Evolutionary conservation across 2,888 invertebrate genomes (phyloP).

Genomic region (Agrotis puta): DNA sequence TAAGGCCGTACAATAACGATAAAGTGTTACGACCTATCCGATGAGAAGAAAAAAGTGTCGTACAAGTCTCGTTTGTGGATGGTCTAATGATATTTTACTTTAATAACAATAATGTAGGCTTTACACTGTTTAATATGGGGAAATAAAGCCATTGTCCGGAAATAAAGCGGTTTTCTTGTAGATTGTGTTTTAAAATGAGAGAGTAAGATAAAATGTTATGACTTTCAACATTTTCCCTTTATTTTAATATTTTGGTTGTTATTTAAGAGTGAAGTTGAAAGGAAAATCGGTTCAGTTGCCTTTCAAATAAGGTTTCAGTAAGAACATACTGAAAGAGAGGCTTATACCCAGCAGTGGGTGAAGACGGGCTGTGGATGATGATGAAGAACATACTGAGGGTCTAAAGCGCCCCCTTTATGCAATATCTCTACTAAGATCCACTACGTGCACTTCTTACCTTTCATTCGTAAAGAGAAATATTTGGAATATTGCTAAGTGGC

Average conservation of each 20-base stretch:
- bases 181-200: slow-evolving; percentile 29
- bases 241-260: slow-evolving; percentile 10
- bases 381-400: neutral
- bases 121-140: slow-evolving; percentile 58
- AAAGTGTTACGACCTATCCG: slow-evolving; percentile 80
- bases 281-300: neutral
- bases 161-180: slow-evolving; percentile 31
- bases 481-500: no score
- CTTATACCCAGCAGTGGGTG: no score
- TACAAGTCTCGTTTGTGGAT: slow-evolving; percentile 70
- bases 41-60: slow-evolving; percentile 79
- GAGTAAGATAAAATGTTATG: slow-evolving; percentile 9
- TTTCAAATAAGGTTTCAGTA: no score
- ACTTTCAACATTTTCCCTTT: neutral
- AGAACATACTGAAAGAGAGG: neutral
- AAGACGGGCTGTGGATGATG: no score
- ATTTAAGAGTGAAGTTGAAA: slow-evolving; percentile 12
- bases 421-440: no score
- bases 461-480: no score
- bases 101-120: slow-evolving; percentile 72
- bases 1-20: slow-evolving; percentile 86
- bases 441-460: no score
- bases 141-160: slow-evolving; percentile 45
- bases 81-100: slow-evolving; percentile 80
- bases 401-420: no score